A percentile compares a stretch with the other conserved stretches of the same genome.
Evolutionary conservation across 2,113 vertebrate species (phyloP).

Genomic region (Herpetotheres cachinnans): DNA sequence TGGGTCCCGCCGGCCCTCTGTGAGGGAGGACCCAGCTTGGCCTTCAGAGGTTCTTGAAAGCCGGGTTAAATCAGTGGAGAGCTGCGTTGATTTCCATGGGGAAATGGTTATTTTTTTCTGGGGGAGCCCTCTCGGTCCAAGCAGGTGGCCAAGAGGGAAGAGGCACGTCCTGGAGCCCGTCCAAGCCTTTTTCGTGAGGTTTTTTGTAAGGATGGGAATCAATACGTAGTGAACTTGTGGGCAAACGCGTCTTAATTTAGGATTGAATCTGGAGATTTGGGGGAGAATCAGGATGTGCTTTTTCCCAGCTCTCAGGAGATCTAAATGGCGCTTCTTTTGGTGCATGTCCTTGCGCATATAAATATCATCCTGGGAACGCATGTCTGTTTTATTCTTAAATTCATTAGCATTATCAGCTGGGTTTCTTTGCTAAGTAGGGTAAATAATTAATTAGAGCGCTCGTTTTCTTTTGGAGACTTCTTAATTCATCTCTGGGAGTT

Average conservation of each 20-base stretch:
- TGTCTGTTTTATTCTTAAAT: neutral
- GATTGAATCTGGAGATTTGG: neutral
- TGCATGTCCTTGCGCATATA: rapidly evolving
- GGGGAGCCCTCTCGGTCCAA: neutral
- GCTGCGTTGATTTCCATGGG: neutral
- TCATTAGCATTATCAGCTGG: neutral
- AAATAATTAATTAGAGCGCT: neutral
- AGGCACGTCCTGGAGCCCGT: neutral
- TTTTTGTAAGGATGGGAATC: neutral
- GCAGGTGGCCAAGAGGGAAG: neutral
- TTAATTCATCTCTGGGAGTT: neutral
- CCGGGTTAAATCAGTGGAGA: neutral
- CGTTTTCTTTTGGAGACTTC: neutral
- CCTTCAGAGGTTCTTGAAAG: neutral
- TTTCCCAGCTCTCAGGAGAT: neutral
- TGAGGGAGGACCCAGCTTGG: neutral
- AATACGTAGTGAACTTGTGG: neutral
- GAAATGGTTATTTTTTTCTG: neutral
- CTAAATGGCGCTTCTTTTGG: neutral
- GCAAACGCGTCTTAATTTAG: neutral
- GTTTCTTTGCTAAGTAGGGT: neutral
- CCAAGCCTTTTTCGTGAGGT: neutral
- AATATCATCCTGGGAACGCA: neutral
- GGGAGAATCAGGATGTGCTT: neutral
- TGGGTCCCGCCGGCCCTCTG: rapidly evolving